A percentile compares a stretch with the other conserved stretches of the same genome.
Evolutionary conservation across 2,113 vertebrate species (phyloP).

Genomic region (Poicephalus meyeri): DNA sequence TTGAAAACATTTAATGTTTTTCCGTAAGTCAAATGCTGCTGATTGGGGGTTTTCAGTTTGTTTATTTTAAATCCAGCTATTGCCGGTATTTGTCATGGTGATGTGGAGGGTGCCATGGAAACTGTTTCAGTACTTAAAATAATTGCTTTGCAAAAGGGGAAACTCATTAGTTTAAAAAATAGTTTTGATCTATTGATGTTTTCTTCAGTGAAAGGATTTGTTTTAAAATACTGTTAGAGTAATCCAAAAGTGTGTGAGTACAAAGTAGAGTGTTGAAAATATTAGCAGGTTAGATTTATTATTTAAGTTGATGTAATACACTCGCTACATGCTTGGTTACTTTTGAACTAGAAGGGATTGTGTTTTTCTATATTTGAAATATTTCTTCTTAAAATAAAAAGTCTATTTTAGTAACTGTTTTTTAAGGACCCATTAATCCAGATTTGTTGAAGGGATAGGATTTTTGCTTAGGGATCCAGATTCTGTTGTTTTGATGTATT

Average conservation of each 20-base stretch:
- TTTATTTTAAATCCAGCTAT: conserved; percentile 26
- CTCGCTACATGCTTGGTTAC: neutral
- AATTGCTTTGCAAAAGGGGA: conserved; percentile 46
- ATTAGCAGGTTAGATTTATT: conserved; percentile 47
- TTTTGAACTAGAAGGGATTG: neutral
- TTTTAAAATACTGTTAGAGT: conserved; percentile 45
- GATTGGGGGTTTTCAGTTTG: conserved; percentile 10
- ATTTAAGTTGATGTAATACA: neutral
- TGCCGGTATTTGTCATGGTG: conserved; percentile 6
- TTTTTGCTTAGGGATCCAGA: neutral
- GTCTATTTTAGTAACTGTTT: neutral
- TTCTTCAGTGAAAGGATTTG: conserved; percentile 30
- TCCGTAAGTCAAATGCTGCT: neutral
- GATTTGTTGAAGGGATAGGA: neutral
- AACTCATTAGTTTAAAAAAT: conserved; percentile 38
- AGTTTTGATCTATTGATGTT: conserved; percentile 22
- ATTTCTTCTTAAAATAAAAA: neutral
- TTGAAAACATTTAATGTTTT: conserved; percentile 52
- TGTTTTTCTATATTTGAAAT: neutral
- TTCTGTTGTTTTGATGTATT: neutral
- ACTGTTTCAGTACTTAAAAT: conserved; percentile 5
- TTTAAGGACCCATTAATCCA: neutral
- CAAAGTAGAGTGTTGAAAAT: conserved; percentile 31
- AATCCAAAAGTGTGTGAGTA: neutral
- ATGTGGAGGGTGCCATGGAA: neutral